phyloP scores from a whole-genome alignment of 2,888 invertebrate species.

The Megalurothrips usitatus region DNA sequence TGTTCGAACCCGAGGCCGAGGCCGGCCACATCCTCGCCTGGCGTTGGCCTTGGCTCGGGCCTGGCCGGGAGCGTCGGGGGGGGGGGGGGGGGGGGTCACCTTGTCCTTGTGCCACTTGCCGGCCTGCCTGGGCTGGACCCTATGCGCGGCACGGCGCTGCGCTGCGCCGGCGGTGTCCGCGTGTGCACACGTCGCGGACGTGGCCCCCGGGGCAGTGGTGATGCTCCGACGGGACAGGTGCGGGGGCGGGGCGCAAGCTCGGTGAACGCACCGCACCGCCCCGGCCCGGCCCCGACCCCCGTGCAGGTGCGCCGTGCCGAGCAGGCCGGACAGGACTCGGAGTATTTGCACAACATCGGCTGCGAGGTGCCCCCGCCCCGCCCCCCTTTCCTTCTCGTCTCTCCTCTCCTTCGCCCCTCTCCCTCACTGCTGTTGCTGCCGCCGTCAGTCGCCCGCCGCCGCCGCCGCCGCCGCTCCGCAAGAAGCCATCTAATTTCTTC shows the following conservation, averaged over 20 bases:
- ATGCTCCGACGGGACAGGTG: no score
- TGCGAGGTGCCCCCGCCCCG: background rate
- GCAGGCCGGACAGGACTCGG: no score
- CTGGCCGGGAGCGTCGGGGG: background rate
- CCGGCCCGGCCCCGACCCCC: background rate
- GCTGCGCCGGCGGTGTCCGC: no score
- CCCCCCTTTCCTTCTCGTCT: background rate
- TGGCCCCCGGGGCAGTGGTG: no score
- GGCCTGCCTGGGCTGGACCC: background rate
- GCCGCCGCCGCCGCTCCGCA: background rate
- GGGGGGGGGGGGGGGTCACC: background rate
- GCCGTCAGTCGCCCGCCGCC: background rate
- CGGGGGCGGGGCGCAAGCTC: no score
- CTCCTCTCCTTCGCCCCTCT: no score
- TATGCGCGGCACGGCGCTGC: no score
- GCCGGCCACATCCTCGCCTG: background rate
- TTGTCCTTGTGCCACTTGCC: background rate
- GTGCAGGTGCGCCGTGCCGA: background rate
- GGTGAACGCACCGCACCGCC: no score
- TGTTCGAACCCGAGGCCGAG: no score
- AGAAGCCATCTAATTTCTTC: conserved; percentile 3
- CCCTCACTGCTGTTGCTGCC: no score
- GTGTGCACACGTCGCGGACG: no score
- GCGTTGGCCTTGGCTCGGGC: background rate
- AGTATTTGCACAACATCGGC: no score